Evolutionary conservation across 2,113 vertebrate species (phyloP).

Genomic region (Calyptommatus sinebrachiatus): DNA sequence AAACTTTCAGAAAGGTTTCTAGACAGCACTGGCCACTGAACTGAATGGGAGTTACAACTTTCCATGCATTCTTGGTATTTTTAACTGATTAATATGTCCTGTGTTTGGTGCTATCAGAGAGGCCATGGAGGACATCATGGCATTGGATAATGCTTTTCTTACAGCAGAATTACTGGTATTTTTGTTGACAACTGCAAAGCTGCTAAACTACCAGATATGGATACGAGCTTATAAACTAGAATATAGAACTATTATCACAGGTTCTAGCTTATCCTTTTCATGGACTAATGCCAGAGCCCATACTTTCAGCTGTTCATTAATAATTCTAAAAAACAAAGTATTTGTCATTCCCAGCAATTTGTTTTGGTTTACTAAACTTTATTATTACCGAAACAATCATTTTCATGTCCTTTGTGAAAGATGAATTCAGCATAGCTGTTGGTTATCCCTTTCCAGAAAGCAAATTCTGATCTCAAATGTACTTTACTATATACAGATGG

Average conservation of each 20-base stretch:
- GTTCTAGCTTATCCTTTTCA: not conserved
- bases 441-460: not conserved
- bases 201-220: not conserved
- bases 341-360: not conserved
- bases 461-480: no score
- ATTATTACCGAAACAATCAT: not conserved
- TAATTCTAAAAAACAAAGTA: not conserved
- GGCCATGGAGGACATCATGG: not conserved
- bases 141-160: not conserved
- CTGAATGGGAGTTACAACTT: not conserved
- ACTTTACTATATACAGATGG: not conserved
- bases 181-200: not conserved
- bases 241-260: not conserved
- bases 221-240: not conserved
- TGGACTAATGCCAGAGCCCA: not conserved
- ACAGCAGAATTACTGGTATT: not conserved
- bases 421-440: not conserved
- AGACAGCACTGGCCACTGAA: accelerated
- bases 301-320: not conserved
- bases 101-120: not conserved
- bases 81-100: not conserved
- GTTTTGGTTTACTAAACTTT: not conserved
- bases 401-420: not conserved
- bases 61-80: not conserved
- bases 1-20: not conserved